Conservation (phyloP, 2,797 vertebrate genomes). For the Lepilemur septentrionalis region DNA sequence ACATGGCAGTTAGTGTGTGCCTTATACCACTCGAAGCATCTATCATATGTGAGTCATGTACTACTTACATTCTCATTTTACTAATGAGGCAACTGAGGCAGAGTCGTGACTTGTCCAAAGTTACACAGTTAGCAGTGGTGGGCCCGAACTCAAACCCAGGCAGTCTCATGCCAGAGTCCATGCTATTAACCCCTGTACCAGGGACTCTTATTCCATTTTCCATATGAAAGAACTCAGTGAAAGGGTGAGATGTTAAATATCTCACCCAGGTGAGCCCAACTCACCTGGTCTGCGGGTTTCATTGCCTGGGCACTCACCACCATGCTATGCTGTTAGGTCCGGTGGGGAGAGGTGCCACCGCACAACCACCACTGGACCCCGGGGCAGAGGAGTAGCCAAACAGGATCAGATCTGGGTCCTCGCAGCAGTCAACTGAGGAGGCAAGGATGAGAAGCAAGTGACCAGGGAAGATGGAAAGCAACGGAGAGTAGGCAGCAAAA, state of each 20-base stretch:
- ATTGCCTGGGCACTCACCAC: too few species aligned
- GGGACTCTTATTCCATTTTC: not conserved
- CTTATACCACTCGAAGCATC: not conserved
- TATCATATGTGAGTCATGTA: not conserved
- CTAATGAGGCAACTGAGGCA: not conserved
- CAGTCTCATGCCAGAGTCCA: too few species aligned
- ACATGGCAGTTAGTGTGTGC: rapidly evolving
- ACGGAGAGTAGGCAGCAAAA: not conserved
- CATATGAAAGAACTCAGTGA: not conserved
- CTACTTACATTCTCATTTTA: not conserved
- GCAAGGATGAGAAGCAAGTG: not conserved
- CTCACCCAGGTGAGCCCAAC: not conserved
- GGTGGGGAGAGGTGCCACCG: not conserved
- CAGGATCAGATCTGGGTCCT: not conserved
- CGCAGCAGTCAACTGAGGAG: not conserved
- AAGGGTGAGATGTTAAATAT: not conserved
- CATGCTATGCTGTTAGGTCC: not conserved
- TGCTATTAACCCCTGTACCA: not conserved
- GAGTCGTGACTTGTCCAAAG: not conserved
- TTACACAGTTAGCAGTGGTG: not conserved
- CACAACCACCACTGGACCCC: not conserved
- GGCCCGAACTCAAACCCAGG: not conserved
- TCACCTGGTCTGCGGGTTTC: not conserved
- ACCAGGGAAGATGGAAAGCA: not conserved
- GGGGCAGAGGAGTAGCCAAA: too few species aligned